These are phyloP conservation scores for Opisthograptis luteolata DNA, from an alignment of 2,888 invertebrate species.

Conservation along the genomic window DNA sequence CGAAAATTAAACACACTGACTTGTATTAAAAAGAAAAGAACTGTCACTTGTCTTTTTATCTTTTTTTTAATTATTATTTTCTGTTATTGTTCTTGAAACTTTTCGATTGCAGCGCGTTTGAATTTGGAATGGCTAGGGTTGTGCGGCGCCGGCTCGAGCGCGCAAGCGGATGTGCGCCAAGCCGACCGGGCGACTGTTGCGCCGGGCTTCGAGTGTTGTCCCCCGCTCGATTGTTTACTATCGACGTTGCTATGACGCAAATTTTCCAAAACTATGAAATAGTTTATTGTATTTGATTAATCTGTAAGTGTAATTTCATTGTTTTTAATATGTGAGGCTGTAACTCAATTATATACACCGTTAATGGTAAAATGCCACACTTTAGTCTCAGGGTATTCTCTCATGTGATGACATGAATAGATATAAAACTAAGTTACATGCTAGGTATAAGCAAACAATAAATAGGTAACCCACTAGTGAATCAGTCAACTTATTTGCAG, in stretches of 20 bases:
- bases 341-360: too few relatives aligned
- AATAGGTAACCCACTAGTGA: slow-evolving; percentile 1
- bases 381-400: too few relatives aligned
- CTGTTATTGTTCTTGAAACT: slow-evolving; percentile 19
- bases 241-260: slow-evolving; percentile 54
- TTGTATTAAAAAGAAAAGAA: background rate
- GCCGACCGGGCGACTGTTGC: slow-evolving; percentile 72
- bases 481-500: slow-evolving; percentile 23
- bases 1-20: background rate
- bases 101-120: slow-evolving; percentile 19
- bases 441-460: slow-evolving; percentile 3
- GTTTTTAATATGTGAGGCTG: too few relatives aligned
- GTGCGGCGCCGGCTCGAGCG: slow-evolving; percentile 67
- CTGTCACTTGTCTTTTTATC: slow-evolving; percentile 4
- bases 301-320: too few relatives aligned
- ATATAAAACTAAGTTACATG: too few relatives aligned
- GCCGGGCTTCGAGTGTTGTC: slow-evolving; percentile 64
- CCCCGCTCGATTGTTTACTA: slow-evolving; percentile 59
- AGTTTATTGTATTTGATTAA: too few relatives aligned
- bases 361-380: too few relatives aligned
- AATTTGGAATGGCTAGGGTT: slow-evolving; percentile 45
- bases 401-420: slow-evolving; percentile 3
- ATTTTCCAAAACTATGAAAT: too few relatives aligned
- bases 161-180: slow-evolving; percentile 81
- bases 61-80: slow-evolving; percentile 26